Conservation (phyloP, 2,797 vertebrate species). For the Rousettus madagascariensis region DNA sequence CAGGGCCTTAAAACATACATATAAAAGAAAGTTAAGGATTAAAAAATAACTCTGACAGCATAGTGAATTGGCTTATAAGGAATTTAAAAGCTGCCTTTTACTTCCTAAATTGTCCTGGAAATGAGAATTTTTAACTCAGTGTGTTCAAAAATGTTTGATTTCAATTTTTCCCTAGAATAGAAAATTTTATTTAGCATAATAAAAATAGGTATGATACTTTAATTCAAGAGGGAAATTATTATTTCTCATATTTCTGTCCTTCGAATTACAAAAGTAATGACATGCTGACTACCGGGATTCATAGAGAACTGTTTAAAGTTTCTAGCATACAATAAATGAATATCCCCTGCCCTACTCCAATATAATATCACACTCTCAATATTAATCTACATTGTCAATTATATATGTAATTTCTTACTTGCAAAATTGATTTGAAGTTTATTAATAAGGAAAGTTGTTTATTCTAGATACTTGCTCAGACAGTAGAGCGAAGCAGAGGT, state of each 20-base stretch:
- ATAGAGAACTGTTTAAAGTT: not conserved
- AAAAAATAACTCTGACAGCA: slow-evolving; percentile 65
- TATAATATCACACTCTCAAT: not conserved
- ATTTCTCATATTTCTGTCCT: not conserved
- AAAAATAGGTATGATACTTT: slow-evolving; percentile 32
- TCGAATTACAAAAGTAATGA: not conserved
- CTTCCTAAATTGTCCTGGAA: slow-evolving; percentile 77
- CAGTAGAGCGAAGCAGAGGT: not conserved
- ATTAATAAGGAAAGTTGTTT: not conserved
- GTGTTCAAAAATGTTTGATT: slow-evolving; percentile 64
- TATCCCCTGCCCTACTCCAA: rapidly evolving
- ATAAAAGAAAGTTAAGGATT: slow-evolving; percentile 54
- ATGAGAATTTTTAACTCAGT: slow-evolving; percentile 79
- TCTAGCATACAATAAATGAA: not conserved
- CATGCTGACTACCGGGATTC: not conserved
- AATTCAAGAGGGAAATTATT: slow-evolving; percentile 25
- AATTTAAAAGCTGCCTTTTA: slow-evolving; percentile 78
- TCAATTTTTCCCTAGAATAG: not conserved
- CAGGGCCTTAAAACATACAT: slow-evolving; percentile 64
- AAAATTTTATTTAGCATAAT: slow-evolving; percentile 41
- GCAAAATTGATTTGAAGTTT: not conserved
- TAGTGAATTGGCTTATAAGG: slow-evolving; percentile 76
- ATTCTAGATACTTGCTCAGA: not conserved
- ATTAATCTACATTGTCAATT: not conserved
- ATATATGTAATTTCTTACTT: not conserved